phyloP scores from a whole-genome alignment of 1,140 invertebrate species.

The Aleiodes sp. region DNA sequence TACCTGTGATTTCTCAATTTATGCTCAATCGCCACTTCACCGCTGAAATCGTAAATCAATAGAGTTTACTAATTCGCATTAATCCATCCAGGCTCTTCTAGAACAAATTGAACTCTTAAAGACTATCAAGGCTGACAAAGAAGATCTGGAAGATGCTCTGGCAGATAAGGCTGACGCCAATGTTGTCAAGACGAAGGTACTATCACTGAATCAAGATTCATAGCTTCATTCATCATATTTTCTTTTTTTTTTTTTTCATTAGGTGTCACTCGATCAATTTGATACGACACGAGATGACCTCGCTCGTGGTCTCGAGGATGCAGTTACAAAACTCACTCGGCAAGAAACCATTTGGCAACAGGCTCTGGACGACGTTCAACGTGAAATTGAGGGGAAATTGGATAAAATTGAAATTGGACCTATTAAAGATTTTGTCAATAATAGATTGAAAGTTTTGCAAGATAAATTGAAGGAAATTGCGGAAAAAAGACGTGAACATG shows the following conservation, averaged over 20 bases:
- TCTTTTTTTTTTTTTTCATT: too few species aligned
- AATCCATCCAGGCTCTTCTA: constrained; percentile 55
- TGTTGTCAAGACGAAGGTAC: constrained; percentile 70
- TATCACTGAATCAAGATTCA: too few species aligned
- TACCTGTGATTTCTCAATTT: too few species aligned
- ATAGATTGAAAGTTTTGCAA: constrained; percentile 71
- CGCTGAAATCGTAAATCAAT: too few species aligned
- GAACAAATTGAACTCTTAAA: constrained; percentile 69
- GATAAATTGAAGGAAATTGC: constrained; percentile 71
- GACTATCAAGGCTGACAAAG: constrained; percentile 71
- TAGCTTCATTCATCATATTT: too few species aligned
- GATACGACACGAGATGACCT: constrained; percentile 73
- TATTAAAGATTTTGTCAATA: constrained; percentile 73
- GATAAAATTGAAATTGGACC: constrained; percentile 74
- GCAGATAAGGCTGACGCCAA: constrained; percentile 77
- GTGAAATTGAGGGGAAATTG: constrained; percentile 73
- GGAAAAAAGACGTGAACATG: constrained; percentile 69
- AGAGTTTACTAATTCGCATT: too few species aligned
- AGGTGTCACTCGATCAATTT: constrained; percentile 76
- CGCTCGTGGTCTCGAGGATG: constrained; percentile 70
- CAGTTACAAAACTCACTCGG: constrained; percentile 70
- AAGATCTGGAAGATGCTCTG: constrained; percentile 74
- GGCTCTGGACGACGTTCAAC: constrained; percentile 73
- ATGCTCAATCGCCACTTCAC: too few species aligned
- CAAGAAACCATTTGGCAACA: constrained; percentile 64